A percentile compares a stretch with the other conserved stretches of the same genome.
Conservation (phyloP, 2,888 invertebrate species). For the Xanthorhoe designata region DNA sequence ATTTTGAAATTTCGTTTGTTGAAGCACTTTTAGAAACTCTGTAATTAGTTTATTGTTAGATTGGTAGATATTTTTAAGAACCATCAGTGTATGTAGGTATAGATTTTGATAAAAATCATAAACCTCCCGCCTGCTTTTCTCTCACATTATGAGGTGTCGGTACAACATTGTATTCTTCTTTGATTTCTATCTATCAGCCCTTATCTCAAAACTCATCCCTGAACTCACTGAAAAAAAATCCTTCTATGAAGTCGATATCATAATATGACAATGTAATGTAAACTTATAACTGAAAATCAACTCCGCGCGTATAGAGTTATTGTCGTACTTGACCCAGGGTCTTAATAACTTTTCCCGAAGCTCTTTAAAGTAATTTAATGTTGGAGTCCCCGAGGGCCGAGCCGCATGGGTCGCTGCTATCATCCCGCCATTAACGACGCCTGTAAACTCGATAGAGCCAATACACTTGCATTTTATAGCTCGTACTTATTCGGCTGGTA, state of each 20-base stretch:
- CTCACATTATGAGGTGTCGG: no score
- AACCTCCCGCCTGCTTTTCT: no score
- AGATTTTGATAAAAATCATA: no score
- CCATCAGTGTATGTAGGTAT: no score
- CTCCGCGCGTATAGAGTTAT: neutral
- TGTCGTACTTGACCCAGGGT: neutral
- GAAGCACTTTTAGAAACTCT: neutral
- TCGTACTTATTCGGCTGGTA: constrained; percentile 3
- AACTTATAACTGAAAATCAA: neutral
- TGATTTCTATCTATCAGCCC: no score
- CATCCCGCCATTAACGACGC: constrained; percentile 20
- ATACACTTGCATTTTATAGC: constrained; percentile 25
- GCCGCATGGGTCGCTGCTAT: constrained; percentile 7
- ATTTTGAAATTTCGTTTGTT: neutral
- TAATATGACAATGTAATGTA: neutral
- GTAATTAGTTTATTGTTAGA: no score
- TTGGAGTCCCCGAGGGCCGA: neutral
- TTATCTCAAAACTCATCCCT: no score
- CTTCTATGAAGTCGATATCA: no score
- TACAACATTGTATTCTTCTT: no score
- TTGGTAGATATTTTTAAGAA: no score
- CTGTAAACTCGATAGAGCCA: constrained; percentile 20
- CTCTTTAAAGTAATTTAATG: constrained; percentile 7
- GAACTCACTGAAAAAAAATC: no score
- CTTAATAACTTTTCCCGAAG: constrained; percentile 5